Percentiles rank a stretch among this genome's conserved stretches.
These are phyloP conservation scores for Gymnocheta viridis DNA, from an alignment of 2,888 invertebrate genomes.

Conservation along the genomic window DNA sequence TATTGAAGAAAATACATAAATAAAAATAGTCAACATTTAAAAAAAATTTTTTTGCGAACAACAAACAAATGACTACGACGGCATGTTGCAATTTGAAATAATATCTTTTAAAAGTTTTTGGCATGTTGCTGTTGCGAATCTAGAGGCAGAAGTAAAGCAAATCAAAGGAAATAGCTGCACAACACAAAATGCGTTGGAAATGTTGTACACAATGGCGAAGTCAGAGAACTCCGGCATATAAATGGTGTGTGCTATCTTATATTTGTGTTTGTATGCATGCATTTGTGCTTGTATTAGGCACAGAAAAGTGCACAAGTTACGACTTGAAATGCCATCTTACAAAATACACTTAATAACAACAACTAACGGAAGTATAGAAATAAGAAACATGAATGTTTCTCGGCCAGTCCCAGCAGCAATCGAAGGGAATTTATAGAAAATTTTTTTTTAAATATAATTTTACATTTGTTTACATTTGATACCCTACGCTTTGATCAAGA, in stretches of 20 bases:
- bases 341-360: conserved; percentile 18
- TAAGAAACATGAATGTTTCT: conserved; percentile 21
- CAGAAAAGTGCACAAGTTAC: conserved; percentile 43
- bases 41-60: background rate
- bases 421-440: conserved; percentile 65
- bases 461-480: conserved; percentile 49
- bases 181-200: background rate
- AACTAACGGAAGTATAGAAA: background rate
- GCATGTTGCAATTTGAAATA: conserved; percentile 60
- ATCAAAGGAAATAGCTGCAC: conserved; percentile 16
- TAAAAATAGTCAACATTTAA: conserved; percentile 1
- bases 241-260: background rate
- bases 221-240: background rate
- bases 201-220: background rate
- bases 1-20: conserved; percentile 63
- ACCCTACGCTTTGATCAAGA: background rate
- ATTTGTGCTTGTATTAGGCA: background rate
- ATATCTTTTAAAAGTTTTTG: conserved; percentile 59
- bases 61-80: conserved; percentile 55
- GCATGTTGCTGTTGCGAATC: conserved; percentile 57
- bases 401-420: conserved; percentile 35
- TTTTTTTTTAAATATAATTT: conserved; percentile 57
- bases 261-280: background rate
- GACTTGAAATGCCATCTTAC: conserved; percentile 49
- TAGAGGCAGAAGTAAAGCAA: conserved; percentile 13